phyloP scores from a whole-genome alignment of 2,797 vertebrate genomes.

The Gallinago nigripennis region DNA sequence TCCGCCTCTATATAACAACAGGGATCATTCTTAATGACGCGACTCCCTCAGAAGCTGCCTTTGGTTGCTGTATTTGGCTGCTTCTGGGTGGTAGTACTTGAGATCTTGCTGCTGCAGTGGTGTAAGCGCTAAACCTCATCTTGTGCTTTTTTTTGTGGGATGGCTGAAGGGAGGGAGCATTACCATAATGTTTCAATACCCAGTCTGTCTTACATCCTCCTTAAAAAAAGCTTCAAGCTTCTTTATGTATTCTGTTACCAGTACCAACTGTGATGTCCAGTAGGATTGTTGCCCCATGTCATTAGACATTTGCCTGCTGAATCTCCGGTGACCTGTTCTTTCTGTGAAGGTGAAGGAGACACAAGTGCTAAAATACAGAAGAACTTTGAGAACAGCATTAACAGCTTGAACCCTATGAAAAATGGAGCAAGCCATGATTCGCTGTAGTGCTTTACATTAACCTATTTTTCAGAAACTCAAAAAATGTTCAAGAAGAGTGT shows the following conservation, averaged over 20 bases:
- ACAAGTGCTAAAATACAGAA: slow-evolving; percentile 17
- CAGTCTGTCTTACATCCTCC: not conserved
- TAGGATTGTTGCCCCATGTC: not conserved
- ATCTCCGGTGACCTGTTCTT: not conserved
- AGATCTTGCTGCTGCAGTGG: not conserved
- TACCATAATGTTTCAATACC: not conserved
- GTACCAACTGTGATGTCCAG: not conserved
- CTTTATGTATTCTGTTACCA: not conserved
- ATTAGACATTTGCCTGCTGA: not conserved
- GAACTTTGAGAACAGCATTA: not conserved
- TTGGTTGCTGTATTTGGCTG: not conserved
- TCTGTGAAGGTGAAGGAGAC: slow-evolving; percentile 12
- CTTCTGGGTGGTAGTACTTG: not conserved
- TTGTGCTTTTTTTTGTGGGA: not conserved
- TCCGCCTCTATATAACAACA: fast-evolving
- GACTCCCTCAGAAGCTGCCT: not conserved
- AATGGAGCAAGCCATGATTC: not conserved
- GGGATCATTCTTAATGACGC: not conserved
- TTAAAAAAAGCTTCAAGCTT: not conserved
- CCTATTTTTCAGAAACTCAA: not conserved
- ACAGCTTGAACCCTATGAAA: not conserved
- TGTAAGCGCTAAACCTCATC: not conserved
- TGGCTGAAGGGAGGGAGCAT: not conserved
- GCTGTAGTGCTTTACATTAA: not conserved
- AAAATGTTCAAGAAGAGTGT: not conserved